Base-by-base conservation (phyloP, 2,888 invertebrate genomes). In the Drosophila yooni region DNA sequence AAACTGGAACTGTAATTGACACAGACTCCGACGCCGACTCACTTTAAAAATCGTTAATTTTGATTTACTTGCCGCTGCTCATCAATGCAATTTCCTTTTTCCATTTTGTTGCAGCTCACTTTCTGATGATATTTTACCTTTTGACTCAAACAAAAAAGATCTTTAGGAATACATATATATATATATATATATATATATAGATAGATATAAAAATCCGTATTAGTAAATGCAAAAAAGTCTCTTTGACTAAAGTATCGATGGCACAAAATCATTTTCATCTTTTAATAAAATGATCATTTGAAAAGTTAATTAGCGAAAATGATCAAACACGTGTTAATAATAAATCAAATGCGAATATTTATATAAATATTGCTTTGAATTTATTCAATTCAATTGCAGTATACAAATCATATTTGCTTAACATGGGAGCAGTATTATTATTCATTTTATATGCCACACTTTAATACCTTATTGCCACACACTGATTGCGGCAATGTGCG, bases 21-120 rank as follows among this genome's bases (percentile, higher is more conserved):
- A 36, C 53, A 31, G 36, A 50, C 36, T 43, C 38, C 38, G 36
- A 33, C 48, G 48, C 43, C 29, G 13, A 51, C 10, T 75, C 72
- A 48, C 74, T 88, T 83, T 75, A 81, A 81, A 75, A 76, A 77
- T 82, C 76, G 75, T 86, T 83, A 74, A 79, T 74, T 82, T 79
- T 73, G 86, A 82, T 81, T 82, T 81, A 68, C 57, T 72, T 76
- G 70, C 62, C 73, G 29, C 29, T 51, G 58, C 56, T 27, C 54
- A 66, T 50, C 52, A 56, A 59, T 46, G 56, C 56, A 70, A 36
- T 66, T 66, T 52, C 52, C 46, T 50, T 63, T 51, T 56, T 6
- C 6, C 13, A 43, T 27, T 1, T 18, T 18, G 21, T 25, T 34
- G 40, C 52, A 60, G 15, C 34, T 50, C 48, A 40, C 15, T 58